Percentiles rank a stretch among this genome's conserved stretches.
Conservation (phyloP, 2,888 invertebrate genomes). For the Brachylomia viminalis region DNA sequence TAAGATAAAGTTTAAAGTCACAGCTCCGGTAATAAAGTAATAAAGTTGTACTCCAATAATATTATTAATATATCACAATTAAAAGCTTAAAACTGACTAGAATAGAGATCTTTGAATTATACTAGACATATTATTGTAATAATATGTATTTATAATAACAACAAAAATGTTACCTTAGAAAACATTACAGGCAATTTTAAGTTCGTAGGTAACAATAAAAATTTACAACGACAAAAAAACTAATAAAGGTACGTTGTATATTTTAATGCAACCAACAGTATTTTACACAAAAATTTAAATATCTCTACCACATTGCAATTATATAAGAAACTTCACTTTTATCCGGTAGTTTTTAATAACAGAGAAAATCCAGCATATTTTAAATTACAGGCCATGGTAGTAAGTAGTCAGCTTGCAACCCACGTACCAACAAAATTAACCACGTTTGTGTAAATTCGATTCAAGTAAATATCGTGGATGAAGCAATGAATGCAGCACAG, state of each 20-base stretch:
- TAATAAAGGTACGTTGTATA: no score
- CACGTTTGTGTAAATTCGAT: not conserved
- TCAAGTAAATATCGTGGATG: not conserved
- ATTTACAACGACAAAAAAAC: not conserved
- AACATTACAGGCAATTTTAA: constrained; percentile 20
- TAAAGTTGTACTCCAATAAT: constrained; percentile 67
- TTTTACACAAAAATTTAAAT: not conserved
- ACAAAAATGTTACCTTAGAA: not conserved
- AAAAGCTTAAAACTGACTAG: constrained; percentile 66
- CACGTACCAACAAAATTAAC: constrained; percentile 17
- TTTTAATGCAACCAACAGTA: not conserved
- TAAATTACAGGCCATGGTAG: not conserved
- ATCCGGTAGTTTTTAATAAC: not conserved
- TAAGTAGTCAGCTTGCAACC: not conserved
- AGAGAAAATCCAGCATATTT: not conserved
- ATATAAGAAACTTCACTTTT: not conserved
- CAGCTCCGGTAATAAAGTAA: constrained; percentile 66
- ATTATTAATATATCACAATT: constrained; percentile 73
- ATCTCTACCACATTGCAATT: not conserved
- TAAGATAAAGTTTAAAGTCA: constrained; percentile 63
- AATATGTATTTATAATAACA: constrained; percentile 24
- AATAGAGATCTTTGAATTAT: constrained; percentile 61
- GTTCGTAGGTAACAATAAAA: not conserved
- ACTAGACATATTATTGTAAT: constrained; percentile 31
- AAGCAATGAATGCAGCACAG: constrained; percentile 3